Percentiles rank a stretch among this genome's conserved stretches.
Evolutionary conservation across 2,113 vertebrate genomes (phyloP).

Genomic region (Entelurus aequoreus): DNA sequence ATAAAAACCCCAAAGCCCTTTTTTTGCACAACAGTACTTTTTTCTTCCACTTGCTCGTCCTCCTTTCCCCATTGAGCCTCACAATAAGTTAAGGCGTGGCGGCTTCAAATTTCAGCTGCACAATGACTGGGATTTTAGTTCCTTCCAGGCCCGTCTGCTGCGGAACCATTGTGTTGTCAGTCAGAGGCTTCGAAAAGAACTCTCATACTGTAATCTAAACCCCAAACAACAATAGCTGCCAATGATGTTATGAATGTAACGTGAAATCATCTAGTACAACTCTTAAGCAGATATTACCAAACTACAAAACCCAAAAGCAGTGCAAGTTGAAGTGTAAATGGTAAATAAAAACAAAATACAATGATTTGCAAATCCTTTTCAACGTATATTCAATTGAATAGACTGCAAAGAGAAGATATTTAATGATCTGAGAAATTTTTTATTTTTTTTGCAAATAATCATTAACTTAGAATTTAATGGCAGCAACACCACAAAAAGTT

Average conservation of each 20-base stretch:
- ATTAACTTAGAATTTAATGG: too few species aligned
- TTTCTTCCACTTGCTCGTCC: conserved; percentile 18
- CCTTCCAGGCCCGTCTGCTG: conserved; percentile 27
- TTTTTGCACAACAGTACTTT: not conserved
- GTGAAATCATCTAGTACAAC: too few species aligned
- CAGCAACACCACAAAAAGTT: too few species aligned
- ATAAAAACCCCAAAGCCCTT: not conserved
- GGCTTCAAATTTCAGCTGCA: conserved; percentile 42
- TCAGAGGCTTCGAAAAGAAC: not conserved
- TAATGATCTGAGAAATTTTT: too few species aligned
- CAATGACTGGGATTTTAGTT: conserved; percentile 24
- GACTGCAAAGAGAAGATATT: too few species aligned
- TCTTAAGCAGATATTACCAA: too few species aligned
- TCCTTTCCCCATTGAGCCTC: conserved; percentile 7
- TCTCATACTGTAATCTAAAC: not conserved
- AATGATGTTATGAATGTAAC: not conserved
- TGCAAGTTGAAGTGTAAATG: too few species aligned
- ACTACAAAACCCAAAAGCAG: too few species aligned
- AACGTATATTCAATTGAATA: too few species aligned
- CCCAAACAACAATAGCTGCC: not conserved
- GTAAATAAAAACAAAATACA: too few species aligned
- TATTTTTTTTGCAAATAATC: too few species aligned
- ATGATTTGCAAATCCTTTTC: too few species aligned
- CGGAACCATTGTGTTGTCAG: conserved; percentile 36
- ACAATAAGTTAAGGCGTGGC: conserved; percentile 27